These are phyloP conservation scores for Busseola fusca DNA, from an alignment of 2,888 invertebrate genomes.

Conservation along the genomic window DNA sequence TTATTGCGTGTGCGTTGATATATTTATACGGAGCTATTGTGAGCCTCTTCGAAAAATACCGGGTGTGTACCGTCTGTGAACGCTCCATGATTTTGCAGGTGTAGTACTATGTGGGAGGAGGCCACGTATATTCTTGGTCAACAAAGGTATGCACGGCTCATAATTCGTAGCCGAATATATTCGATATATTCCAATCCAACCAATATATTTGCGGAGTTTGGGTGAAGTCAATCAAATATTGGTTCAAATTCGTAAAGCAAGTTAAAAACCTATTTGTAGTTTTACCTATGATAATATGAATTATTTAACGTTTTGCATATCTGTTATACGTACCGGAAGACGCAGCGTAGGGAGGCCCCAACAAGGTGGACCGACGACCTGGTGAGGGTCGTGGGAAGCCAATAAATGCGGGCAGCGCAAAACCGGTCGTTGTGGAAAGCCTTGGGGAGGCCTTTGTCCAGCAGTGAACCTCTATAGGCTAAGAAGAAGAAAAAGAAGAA, in stretches of 20 bases:
- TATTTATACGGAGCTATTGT: neutral
- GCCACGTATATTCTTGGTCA: neutral
- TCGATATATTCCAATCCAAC: neutral
- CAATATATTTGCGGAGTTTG: neutral
- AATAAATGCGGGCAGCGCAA: too few relatives aligned
- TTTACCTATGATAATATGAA: neutral
- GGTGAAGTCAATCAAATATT: slow-evolving; percentile 4
- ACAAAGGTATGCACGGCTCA: neutral
- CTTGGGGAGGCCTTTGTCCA: too few relatives aligned
- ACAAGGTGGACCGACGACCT: too few relatives aligned
- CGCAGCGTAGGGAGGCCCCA: too few relatives aligned
- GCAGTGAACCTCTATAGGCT: too few relatives aligned
- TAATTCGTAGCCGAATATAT: neutral
- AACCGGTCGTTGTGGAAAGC: too few relatives aligned
- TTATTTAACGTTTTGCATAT: neutral
- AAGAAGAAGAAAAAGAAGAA: too few relatives aligned
- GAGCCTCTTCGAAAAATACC: neutral
- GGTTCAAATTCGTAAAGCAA: neutral
- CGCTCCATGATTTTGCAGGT: neutral
- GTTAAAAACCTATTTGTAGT: neutral
- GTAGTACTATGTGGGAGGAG: neutral
- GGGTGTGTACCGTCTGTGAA: neutral
- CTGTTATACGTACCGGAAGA: too few relatives aligned
- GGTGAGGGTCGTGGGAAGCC: too few relatives aligned
- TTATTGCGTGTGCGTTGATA: neutral